Base-by-base conservation (phyloP, 35 echinoderm and acorn worm genomes). In the Apostichopus parvimensis region DNA sequence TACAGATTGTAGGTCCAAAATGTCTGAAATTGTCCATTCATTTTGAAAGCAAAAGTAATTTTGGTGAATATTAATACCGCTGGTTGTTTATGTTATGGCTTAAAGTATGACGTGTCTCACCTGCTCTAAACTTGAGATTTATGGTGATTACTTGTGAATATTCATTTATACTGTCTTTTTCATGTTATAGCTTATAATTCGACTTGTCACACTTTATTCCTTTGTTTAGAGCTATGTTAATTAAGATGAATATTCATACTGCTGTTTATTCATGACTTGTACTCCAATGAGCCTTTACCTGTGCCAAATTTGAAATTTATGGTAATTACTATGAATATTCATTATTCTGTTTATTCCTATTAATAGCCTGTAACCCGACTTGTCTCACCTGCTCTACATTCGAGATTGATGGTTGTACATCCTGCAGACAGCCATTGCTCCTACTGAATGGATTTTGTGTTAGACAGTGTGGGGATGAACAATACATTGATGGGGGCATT, bases 351-450 rank as follows among this genome's bases (percentile, higher is more conserved):
- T 73, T 75, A 55, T 85, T 80, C 8, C 79, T 54, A 10, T 76
- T 75, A 23, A 23, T 57, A 98, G 96, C 94, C 5, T 98, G 96
- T 54, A 95, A 98, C 72, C 91, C 96, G 75, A 92, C 94, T 0
- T 98, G 96, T 55, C 66, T 92, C 77, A 94, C 88, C 7, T 98
- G 96, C 66, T 92, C 94, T 1, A 92, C 83, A 57, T 82, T 73
- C n/a, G 34, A 24, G 9, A 87, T 93, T 5, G 87, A 95, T 92
- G 94, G 86, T 54, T 98, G 96, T 87, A 86, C 86, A 53, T 95
- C 94, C 15, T 95, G 94, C 77, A 86, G 94, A 11, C 26, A 82
- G 86, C 94, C 94, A 1, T 77, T 98, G 9, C 73, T 98, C 18
- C 91, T 95, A 1, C 90, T 77, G 13, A 88, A 94, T 58, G 96